Conservation (phyloP, 2,113 vertebrate species). For the Pelvicachromis taeniatus region DNA sequence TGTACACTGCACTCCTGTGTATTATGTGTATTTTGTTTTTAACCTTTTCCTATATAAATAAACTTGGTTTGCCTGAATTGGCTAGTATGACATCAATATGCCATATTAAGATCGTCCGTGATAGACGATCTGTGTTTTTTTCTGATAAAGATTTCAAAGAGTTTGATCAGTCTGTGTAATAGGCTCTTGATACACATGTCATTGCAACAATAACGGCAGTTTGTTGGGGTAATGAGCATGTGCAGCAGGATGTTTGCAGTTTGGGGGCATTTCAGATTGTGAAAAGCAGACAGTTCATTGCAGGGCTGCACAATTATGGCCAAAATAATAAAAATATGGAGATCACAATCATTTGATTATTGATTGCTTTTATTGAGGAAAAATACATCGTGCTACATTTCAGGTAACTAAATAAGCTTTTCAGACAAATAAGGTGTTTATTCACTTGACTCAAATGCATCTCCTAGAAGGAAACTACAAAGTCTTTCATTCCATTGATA, state of each 20-base stretch:
- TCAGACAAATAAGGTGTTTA: neutral
- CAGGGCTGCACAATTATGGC: neutral
- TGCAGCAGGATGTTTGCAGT: neutral
- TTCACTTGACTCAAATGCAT: neutral
- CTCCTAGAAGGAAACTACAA: neutral
- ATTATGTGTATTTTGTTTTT: neutral
- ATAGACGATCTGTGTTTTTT: neutral
- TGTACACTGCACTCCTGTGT: neutral
- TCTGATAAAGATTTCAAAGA: neutral
- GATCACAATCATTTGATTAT: neutral
- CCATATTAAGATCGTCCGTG: neutral
- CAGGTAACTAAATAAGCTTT: neutral
- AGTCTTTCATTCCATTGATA: neutral
- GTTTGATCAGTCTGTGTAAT: neutral
- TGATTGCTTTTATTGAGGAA: neutral
- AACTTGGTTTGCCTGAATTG: neutral
- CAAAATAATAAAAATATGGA: neutral
- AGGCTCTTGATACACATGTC: neutral
- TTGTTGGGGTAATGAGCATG: neutral
- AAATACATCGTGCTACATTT: neutral
- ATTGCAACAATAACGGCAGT: neutral
- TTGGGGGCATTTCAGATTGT: neutral
- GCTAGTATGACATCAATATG: neutral
- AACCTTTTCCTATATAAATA: neutral
- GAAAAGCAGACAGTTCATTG: neutral